These are phyloP conservation scores for Lepidochrysops patricia DNA, from an alignment of 2,888 invertebrate genomes.

Conservation along the genomic window DNA sequence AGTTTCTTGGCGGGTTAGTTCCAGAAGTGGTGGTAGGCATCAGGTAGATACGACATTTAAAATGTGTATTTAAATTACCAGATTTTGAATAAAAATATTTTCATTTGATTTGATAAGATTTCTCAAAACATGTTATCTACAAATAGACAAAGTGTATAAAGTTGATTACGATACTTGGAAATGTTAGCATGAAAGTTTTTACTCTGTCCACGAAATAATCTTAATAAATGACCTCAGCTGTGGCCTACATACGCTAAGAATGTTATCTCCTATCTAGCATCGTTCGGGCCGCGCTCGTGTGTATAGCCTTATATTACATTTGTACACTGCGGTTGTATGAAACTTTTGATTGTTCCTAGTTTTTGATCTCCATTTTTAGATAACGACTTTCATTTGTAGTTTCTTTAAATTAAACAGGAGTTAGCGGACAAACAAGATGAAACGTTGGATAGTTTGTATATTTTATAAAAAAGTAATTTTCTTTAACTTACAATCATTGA, in stretches of 20 bases:
- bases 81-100: too few relatives aligned
- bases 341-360: not conserved
- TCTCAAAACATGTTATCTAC: too few relatives aligned
- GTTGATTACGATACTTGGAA: not conserved
- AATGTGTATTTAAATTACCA: too few relatives aligned
- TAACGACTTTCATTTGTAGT: not conserved
- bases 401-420: not conserved
- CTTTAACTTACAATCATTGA: too few relatives aligned
- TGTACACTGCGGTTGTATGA: not conserved
- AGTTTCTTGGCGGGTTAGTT: too few relatives aligned
- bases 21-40: too few relatives aligned
- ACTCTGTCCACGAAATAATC: not conserved
- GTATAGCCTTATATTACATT: not conserved
- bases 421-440: not conserved
- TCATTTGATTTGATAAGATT: too few relatives aligned
- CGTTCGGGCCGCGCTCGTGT: not conserved
- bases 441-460: not conserved
- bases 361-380: conserved; percentile 1
- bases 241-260: not conserved
- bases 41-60: too few relatives aligned
- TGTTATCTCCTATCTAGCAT: not conserved
- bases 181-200: not conserved
- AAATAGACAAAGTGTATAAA: too few relatives aligned
- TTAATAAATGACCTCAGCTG: conserved; percentile 1
- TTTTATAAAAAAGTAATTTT: not conserved